Evolutionary conservation across 1,140 invertebrate species (phyloP), one percentile per base, ranked within the genome.

Genomic region (Atta colombica): DNA sequence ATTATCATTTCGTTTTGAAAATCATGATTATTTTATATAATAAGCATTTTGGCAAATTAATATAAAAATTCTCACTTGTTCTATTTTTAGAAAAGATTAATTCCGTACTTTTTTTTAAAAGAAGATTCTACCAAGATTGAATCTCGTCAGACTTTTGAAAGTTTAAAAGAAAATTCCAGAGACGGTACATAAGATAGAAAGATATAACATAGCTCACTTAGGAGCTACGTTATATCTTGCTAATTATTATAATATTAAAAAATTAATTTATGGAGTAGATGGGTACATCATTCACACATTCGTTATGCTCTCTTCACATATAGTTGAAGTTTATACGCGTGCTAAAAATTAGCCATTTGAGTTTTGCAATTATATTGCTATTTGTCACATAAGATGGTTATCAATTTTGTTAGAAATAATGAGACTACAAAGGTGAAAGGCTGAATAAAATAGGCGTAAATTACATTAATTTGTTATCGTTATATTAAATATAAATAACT

Each of bases 241-340:
- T 84, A 74, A 61, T 84, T 74, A 74, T n/a, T 10, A 49, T 74
- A 51, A 75, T 75, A 84, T 75, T 63, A 75, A 84, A 74, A 63
- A 61, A 74, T 31, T 31, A 63, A 7, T 21, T 18, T 4, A 35
- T 5, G 0, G 14, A 61, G 10, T 55, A 45, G 16, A 8, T 35
- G 18, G 5, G 21, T 25, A n/a, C 7, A 61, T 63, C 69, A 7
- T 74, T 5, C 39, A 75, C 80, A 61, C 45, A 90, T 91, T 92
- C 87, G 92, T 94, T 91, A 94, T 94, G 94, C 93, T 94, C 94
- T 94, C 93, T 94, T 87, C 93, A 92, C 93, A 74, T 31, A 49
- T 55, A 35, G 49, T 35, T 89, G 55, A 72, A 77, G n/a, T 25
- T 49, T 75, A 45, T 39, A 3, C 21, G n/a, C 18, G 12, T 53